Evolutionary conservation across 2,888 invertebrate species (phyloP).

Genomic region (Thera obeliscata): DNA sequence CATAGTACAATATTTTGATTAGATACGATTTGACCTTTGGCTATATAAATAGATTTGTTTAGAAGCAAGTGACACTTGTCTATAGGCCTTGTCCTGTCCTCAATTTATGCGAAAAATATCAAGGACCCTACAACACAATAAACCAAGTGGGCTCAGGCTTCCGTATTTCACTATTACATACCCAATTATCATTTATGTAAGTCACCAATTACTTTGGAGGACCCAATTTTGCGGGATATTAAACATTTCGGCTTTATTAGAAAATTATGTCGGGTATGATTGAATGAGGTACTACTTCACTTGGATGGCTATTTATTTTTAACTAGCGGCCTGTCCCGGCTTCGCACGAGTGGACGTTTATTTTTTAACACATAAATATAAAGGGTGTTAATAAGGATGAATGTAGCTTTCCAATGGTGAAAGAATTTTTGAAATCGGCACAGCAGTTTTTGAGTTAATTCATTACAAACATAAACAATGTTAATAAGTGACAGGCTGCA

Average conservation of each 20-base stretch:
- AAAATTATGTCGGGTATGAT: constrained; percentile 34
- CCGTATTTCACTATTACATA: constrained; percentile 36
- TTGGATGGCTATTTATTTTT: constrained; percentile 8
- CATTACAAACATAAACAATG: no score
- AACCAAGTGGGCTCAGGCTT: constrained; percentile 7
- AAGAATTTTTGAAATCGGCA: no score
- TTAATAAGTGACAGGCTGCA: no score
- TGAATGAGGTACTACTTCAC: constrained; percentile 19
- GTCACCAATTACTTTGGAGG: constrained; percentile 39
- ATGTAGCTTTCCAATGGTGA: not conserved
- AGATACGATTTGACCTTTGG: no score
- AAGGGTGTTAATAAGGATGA: no score
- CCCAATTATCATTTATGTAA: constrained; percentile 41
- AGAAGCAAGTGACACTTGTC: no score
- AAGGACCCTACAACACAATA: not conserved
- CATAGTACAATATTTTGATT: no score
- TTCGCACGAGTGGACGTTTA: no score
- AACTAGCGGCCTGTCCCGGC: not conserved
- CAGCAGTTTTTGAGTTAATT: no score
- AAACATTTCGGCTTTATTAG: constrained; percentile 41
- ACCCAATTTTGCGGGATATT: constrained; percentile 45
- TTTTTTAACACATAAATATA: no score
- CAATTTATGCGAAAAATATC: not conserved
- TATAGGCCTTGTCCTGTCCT: not conserved
- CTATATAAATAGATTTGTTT: no score